A percentile compares a stretch with the other conserved stretches of the same genome.
Conservation (phyloP, 1,140 invertebrate genomes). For the Lordiphosa mommai region DNA sequence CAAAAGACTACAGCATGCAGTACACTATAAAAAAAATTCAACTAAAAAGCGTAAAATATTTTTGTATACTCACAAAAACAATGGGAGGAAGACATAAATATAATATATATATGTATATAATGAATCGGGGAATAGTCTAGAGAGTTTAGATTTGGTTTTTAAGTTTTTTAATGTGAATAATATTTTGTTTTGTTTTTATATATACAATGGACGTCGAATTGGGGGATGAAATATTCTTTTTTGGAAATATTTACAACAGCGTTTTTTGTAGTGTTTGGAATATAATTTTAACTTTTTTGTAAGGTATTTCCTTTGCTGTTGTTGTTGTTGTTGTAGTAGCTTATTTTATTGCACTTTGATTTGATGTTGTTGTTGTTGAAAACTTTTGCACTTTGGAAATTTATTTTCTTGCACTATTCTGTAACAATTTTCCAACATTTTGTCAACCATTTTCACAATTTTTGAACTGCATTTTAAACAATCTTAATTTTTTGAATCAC, state of each 20-base stretch:
- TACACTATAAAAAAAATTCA: constrained; percentile 11
- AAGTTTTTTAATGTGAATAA: constrained; percentile 24
- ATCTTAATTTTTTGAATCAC: constrained; percentile 16
- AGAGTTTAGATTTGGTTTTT: constrained; percentile 19
- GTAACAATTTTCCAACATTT: constrained; percentile 36
- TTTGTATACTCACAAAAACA: constrained; percentile 77
- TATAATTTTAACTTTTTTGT: constrained; percentile 72
- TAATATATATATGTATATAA: constrained; percentile 53
- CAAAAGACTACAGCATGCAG: constrained; percentile 8
- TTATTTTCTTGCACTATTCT: constrained; percentile 33
- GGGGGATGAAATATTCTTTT: constrained; percentile 20
- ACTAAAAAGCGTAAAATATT: constrained; percentile 56
- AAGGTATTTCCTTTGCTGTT: constrained; percentile 64
- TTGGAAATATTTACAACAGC: constrained; percentile 72
- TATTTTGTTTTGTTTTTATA: constrained; percentile 8
- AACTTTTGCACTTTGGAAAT: constrained; percentile 25
- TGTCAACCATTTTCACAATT: constrained; percentile 76
- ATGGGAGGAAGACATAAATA: constrained; percentile 72
- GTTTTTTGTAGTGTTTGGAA: constrained; percentile 24
- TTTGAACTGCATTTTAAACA: constrained; percentile 57
- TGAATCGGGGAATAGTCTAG: constrained; percentile 61
- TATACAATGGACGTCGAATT: constrained; percentile 31
- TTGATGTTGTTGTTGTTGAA: constrained; percentile 27
- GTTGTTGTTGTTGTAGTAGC: constrained; percentile 10
- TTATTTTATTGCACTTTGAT: constrained; percentile 41